These are phyloP conservation scores for Phocoena sinus DNA, from an alignment of 2,113 vertebrate genomes.

Conservation along the genomic window DNA sequence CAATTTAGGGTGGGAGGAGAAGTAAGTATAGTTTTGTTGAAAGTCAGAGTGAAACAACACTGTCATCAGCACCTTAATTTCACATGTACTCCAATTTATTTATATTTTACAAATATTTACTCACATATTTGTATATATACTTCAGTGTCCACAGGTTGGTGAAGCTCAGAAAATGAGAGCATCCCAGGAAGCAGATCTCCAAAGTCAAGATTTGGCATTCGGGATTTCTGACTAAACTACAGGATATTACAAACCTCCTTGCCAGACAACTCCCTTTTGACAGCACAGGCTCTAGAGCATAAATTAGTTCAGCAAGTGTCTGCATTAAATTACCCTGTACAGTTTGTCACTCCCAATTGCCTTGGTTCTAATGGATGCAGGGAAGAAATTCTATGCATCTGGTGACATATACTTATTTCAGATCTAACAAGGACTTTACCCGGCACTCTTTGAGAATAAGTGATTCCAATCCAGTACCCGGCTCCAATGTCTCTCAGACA, in stretches of 20 bases:
- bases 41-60: background rate
- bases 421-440: background rate
- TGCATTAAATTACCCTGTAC: constrained; percentile 47
- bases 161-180: background rate
- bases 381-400: constrained; percentile 23
- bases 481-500: background rate
- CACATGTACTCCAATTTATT: background rate
- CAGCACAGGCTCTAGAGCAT: background rate
- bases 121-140: background rate
- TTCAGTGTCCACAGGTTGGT: background rate
- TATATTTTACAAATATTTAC: no score
- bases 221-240: constrained; percentile 40
- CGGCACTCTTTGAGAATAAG: background rate
- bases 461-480: background rate
- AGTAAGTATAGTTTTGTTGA: background rate
- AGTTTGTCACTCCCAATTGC: constrained; percentile 29
- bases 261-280: constrained; percentile 25
- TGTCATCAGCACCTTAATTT: background rate
- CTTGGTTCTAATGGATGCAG: constrained; percentile 41
- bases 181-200: background rate
- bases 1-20: background rate
- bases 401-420: constrained; percentile 34
- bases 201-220: constrained; percentile 23
- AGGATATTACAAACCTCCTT: background rate
- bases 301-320: constrained; percentile 54